phyloP scores from a whole-genome alignment of 2,888 invertebrate species.

The Nymphalis c-album region DNA sequence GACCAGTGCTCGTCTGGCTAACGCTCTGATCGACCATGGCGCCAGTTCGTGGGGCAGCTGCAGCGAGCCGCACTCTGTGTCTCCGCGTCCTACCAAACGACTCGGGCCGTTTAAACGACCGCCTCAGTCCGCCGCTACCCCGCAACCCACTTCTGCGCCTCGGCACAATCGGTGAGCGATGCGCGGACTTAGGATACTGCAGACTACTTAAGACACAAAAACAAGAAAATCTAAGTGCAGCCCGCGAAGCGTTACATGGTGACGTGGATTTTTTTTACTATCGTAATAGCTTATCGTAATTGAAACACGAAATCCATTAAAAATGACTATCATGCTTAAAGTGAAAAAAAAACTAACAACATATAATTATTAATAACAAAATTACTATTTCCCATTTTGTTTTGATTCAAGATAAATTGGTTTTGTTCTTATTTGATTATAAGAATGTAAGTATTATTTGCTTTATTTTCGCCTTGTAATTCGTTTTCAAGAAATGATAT shows the following conservation, averaged over 20 bases:
- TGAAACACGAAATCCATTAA: neutral
- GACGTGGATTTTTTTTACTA: neutral
- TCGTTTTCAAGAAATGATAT: neutral
- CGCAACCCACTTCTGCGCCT: constrained; percentile 43
- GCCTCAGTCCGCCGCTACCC: constrained; percentile 50
- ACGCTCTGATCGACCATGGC: constrained; percentile 83
- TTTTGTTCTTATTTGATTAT: neutral
- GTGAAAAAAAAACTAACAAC: neutral
- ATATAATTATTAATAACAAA: neutral
- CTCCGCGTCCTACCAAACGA: constrained; percentile 86
- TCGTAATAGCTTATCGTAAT: neutral
- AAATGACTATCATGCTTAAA: constrained; percentile 2
- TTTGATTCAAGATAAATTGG: neutral
- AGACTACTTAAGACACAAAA: neutral
- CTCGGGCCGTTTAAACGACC: constrained; percentile 84
- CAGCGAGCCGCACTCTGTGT: constrained; percentile 62
- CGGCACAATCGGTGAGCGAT: constrained; percentile 65
- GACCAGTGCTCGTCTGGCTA: constrained; percentile 77
- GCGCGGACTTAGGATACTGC: neutral
- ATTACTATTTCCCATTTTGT: neutral
- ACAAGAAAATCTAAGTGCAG: neutral
- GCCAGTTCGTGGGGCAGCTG: constrained; percentile 61
- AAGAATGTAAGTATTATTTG: neutral
- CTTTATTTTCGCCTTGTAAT: neutral
- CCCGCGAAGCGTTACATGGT: neutral